Evolutionary conservation across 1,140 invertebrate genomes (phyloP).

Genomic region (Chrysopa pallens): DNA sequence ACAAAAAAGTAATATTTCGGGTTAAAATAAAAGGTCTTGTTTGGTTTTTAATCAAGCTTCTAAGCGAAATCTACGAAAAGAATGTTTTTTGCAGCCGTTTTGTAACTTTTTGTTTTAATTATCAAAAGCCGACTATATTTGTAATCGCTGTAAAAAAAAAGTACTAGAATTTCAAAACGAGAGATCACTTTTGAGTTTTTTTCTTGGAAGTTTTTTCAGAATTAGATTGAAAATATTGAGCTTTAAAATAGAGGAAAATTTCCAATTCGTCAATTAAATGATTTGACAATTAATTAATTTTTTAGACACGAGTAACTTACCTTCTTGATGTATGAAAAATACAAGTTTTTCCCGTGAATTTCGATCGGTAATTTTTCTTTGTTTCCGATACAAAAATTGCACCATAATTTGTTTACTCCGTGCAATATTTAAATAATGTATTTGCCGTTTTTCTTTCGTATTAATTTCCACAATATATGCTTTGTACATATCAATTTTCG

Average conservation of each 20-base stretch:
- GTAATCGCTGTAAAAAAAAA: too few species aligned
- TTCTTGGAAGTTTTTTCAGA: too few species aligned
- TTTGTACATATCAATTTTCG: slow-evolving; percentile 22
- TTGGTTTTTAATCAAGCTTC: background rate
- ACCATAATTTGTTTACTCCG: slow-evolving; percentile 48
- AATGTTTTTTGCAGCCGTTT: too few species aligned
- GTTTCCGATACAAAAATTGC: slow-evolving; percentile 59
- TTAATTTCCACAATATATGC: slow-evolving; percentile 40
- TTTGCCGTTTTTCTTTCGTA: slow-evolving; percentile 24
- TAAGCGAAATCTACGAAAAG: background rate
- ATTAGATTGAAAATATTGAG: too few species aligned
- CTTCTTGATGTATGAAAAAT: slow-evolving; percentile 59
- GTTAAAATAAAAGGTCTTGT: background rate
- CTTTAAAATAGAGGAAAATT: too few species aligned
- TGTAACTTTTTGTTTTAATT: too few species aligned
- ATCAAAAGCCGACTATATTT: too few species aligned
- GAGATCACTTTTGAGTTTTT: too few species aligned
- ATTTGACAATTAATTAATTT: too few species aligned
- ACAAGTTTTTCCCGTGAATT: slow-evolving; percentile 47
- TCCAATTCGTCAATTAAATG: too few species aligned
- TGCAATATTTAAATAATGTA: slow-evolving; percentile 29
- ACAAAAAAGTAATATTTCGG: background rate
- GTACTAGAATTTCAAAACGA: too few species aligned
- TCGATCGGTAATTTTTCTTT: slow-evolving; percentile 34
- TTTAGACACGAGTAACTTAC: slow-evolving; percentile 34